Conservation (phyloP, 2,797 vertebrate genomes). For the Chelon auratus region DNA sequence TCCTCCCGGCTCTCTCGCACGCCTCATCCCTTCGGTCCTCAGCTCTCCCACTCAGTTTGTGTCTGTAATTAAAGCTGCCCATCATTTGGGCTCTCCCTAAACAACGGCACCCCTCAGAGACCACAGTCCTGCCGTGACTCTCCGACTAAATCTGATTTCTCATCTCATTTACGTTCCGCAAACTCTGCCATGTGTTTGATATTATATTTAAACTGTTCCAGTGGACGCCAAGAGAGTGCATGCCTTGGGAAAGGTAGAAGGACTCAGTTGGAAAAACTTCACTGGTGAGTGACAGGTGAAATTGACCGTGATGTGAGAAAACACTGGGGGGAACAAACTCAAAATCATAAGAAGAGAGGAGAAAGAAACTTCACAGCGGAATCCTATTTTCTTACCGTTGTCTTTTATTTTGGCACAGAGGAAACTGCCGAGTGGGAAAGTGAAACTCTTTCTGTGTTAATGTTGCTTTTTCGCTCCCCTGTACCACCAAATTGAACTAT, state of each 20-base stretch:
- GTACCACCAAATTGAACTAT: slow-evolving; percentile 48
- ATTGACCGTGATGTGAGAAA: slow-evolving; percentile 66
- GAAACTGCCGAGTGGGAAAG: slow-evolving; percentile 61
- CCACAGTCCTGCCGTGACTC: slow-evolving; percentile 57
- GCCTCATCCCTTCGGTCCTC: slow-evolving; percentile 31
- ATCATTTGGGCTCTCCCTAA: slow-evolving; percentile 64
- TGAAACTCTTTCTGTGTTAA: slow-evolving; percentile 68
- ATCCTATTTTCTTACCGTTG: slow-evolving; percentile 52
- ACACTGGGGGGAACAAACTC: slow-evolving; percentile 2
- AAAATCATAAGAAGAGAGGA: slow-evolving; percentile 17
- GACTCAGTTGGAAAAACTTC: slow-evolving; percentile 62
- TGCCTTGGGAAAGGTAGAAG: slow-evolving; percentile 68
- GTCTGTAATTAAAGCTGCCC: slow-evolving; percentile 74
- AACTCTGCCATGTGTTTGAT: slow-evolving; percentile 84
- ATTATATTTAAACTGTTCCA: slow-evolving; percentile 84
- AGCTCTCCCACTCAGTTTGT: slow-evolving; percentile 35
- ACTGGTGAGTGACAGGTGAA: slow-evolving; percentile 76
- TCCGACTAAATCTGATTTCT: slow-evolving; percentile 84
- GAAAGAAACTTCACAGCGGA: slow-evolving; percentile 49
- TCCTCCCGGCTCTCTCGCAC: slow-evolving; percentile 21
- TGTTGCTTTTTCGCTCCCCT: slow-evolving; percentile 52
- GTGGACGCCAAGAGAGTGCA: slow-evolving; percentile 55
- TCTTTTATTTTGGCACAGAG: slow-evolving; percentile 65
- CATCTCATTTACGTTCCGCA: slow-evolving; percentile 83
- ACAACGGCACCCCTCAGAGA: slow-evolving; percentile 68